These are phyloP conservation scores for Sinocyclocheilus grahami DNA, from an alignment of 2,113 vertebrate species.

Conservation along the genomic window DNA sequence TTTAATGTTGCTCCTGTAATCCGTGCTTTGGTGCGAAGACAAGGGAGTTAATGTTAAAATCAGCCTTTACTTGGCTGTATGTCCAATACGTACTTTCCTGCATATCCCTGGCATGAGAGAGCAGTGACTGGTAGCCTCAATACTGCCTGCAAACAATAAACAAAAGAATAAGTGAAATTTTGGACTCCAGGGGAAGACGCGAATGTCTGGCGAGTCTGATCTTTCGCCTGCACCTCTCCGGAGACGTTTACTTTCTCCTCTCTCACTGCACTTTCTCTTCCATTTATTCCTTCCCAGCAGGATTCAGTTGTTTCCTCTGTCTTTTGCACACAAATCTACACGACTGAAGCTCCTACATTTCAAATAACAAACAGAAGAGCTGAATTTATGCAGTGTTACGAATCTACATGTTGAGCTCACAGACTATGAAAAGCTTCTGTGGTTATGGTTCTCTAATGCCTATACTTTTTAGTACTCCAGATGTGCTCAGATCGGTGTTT, in stretches of 20 bases:
- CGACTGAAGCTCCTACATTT: neutral
- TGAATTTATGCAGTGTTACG: slow-evolving; percentile 11
- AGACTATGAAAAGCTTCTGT: neutral
- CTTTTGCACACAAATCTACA: slow-evolving; percentile 17
- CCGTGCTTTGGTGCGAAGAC: neutral
- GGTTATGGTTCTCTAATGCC: neutral
- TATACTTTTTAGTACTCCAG: neutral
- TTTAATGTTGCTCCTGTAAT: neutral
- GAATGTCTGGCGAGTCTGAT: slow-evolving; percentile 19
- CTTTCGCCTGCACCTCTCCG: slow-evolving; percentile 51
- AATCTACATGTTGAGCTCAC: slow-evolving; percentile 20
- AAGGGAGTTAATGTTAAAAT: slow-evolving; percentile 2
- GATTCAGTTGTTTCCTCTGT: slow-evolving; percentile 24
- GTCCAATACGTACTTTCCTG: slow-evolving; percentile 14
- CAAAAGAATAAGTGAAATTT: slow-evolving; percentile 67
- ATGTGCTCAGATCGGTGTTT: neutral
- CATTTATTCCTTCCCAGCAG: slow-evolving; percentile 17
- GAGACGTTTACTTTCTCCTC: slow-evolving; percentile 53
- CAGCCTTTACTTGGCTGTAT: neutral
- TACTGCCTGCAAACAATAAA: slow-evolving; percentile 63
- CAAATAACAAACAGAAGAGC: neutral
- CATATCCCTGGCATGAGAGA: slow-evolving; percentile 31
- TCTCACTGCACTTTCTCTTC: slow-evolving; percentile 16
- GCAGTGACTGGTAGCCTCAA: slow-evolving; percentile 56
- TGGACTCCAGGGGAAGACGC: slow-evolving; percentile 62